Conservation (phyloP, 2,113 vertebrate genomes). For the Anseranas semipalmata region DNA sequence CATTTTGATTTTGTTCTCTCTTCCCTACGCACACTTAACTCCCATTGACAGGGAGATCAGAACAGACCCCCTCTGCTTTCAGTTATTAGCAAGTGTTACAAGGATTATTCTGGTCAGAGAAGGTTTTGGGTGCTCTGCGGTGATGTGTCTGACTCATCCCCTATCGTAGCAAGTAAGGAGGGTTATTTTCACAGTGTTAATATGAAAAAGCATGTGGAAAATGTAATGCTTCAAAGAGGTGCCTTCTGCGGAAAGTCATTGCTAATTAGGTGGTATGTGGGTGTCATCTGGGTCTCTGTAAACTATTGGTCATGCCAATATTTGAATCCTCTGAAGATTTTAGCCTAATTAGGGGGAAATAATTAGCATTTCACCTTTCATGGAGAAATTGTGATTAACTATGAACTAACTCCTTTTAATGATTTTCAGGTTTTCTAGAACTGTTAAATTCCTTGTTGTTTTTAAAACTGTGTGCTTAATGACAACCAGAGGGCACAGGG, state of each 20-base stretch:
- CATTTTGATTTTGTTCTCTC: conserved; percentile 29
- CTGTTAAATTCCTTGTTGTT: neutral
- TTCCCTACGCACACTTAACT: conserved; percentile 10
- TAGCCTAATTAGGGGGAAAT: neutral
- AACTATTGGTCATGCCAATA: conserved; percentile 68
- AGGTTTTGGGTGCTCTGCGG: conserved; percentile 21
- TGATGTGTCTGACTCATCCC: conserved; percentile 59
- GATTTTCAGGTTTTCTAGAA: conserved; percentile 9
- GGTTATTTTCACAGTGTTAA: conserved; percentile 44
- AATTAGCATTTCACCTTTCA: conserved; percentile 53
- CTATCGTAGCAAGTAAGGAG: conserved; percentile 35
- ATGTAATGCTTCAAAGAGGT: conserved; percentile 34
- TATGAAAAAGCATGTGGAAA: conserved; percentile 56
- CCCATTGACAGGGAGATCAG: conserved; percentile 33
- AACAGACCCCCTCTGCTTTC: neutral
- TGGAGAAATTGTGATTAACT: conserved; percentile 40
- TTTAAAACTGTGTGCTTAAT: conserved; percentile 16
- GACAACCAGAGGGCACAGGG: neutral
- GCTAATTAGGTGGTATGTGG: conserved; percentile 58
- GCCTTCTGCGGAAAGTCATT: conserved; percentile 43
- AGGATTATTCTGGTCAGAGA: neutral
- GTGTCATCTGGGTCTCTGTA: conserved; percentile 48
- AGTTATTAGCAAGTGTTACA: conserved; percentile 50
- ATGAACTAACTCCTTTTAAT: neutral
- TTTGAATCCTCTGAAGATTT: conserved; percentile 55